Base-by-base conservation (phyloP, 1,140 invertebrate species). In the Calliphora vicina region DNA sequence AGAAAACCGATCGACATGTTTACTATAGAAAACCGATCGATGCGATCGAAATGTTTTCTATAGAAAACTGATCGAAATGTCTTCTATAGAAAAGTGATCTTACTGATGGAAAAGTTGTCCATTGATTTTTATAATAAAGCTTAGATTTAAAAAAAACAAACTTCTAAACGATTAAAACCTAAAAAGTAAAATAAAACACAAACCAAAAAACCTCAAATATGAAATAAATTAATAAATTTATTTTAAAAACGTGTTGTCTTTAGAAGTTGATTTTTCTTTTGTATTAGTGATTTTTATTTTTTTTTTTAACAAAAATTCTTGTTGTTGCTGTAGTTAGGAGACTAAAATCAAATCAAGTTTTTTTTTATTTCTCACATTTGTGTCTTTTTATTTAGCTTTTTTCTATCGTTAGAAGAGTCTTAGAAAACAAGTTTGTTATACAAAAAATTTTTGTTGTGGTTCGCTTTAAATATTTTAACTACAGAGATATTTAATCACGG, bases 261-360 rank as follows among this genome's bases (percentile, higher is more conserved):
- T 43, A 78, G 74, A 78, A 78, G 74, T 78, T 78, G 35, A 25
- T 67, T 67, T 23, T 23, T 12, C 6, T 25, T 67, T 67, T 67
- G 20, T 67, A 67, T 23, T 67, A 25, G 20, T 23, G n/a, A 6
- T n/a, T 17, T 0, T n/a, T 67, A 67, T 15, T 57, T 57, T 17
- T 13, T 57, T 57, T 57, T 15, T 15, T 35, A 35, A 35, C 6
- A 35, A 57, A n/a, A n/a, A 57, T 57, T 57, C 15, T 76, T 76
- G 29, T 76, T 76, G 29, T 74, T 74, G 72, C 17, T 35, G 72
- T n/a, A 43, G n/a, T 43, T 78, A 42, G 12, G 9, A 73, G n/a
- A 42, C 29, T 42, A 76, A 67, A 76, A 42, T 76, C 15, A 76
- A 76, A 76, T 76, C 73, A 35, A 76, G 73, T 76, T 76, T 42